Conservation (phyloP, 2,113 vertebrate species). For the Condylura cristata region DNA sequence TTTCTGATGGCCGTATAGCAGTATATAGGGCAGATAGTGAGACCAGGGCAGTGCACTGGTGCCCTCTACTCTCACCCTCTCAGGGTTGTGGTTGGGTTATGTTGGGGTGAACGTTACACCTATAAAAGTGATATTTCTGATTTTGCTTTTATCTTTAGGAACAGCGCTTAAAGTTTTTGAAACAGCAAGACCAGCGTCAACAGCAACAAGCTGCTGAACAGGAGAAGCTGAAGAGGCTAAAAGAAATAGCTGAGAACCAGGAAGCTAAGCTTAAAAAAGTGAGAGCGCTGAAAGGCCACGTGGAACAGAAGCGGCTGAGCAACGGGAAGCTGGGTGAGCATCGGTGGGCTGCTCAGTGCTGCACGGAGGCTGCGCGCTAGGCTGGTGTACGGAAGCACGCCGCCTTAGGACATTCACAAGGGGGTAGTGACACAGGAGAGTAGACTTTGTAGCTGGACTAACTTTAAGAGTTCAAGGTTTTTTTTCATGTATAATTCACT, state of each 20-base stretch:
- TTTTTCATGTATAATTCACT: background rate
- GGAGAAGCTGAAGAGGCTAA: slow-evolving; percentile 93
- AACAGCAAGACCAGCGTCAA: slow-evolving; percentile 95
- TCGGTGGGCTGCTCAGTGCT: rapidly evolving
- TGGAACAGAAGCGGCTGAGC: slow-evolving; percentile 97
- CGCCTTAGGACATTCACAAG: background rate
- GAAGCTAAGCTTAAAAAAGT: slow-evolving; percentile 97
- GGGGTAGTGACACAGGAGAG: background rate
- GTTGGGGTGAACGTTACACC: background rate
- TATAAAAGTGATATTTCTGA: background rate
- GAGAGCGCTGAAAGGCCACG: slow-evolving; percentile 94
- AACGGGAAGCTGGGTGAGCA: slow-evolving; percentile 95
- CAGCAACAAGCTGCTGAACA: slow-evolving; percentile 95
- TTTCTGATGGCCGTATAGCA: background rate
- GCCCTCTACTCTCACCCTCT: rapidly evolving
- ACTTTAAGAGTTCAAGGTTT: background rate
- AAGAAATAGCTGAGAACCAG: slow-evolving; percentile 96
- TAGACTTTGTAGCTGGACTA: background rate
- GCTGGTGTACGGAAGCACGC: rapidly evolving
- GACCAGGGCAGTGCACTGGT: background rate
- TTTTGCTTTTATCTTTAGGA: slow-evolving; percentile 85
- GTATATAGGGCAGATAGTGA: background rate
- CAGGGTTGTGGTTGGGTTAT: background rate
- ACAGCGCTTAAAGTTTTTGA: slow-evolving; percentile 94
- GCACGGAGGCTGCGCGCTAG: rapidly evolving